These are phyloP conservation scores for Sinocyclocheilus anophthalmus DNA, from an alignment of 2,113 vertebrate genomes.

Conservation along the genomic window DNA sequence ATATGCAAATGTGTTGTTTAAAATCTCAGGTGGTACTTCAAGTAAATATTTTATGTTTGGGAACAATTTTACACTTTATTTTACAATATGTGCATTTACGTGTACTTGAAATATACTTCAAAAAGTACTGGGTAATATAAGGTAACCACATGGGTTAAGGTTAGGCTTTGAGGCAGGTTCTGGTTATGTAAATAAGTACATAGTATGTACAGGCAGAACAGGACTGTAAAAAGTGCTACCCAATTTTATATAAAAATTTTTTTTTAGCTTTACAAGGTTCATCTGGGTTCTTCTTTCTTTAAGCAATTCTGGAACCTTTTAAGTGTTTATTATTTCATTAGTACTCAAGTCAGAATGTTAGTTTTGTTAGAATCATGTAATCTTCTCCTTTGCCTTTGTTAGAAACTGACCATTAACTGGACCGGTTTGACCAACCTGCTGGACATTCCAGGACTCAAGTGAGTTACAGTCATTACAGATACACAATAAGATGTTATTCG, in stretches of 20 bases:
- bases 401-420: slow-evolving; percentile 93
- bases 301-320: neutral
- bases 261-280: neutral
- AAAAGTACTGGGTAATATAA: no score
- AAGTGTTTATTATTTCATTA: slow-evolving; percentile 1
- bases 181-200: neutral
- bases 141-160: no score
- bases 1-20: no score
- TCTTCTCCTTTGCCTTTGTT: slow-evolving; percentile 16
- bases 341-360: neutral
- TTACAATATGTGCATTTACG: no score
- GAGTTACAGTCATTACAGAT: slow-evolving; percentile 57
- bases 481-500: neutral
- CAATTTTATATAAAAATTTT: neutral
- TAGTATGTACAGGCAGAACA: no score
- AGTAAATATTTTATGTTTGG: no score
- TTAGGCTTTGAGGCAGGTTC: neutral
- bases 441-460: slow-evolving; percentile 93
- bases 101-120: no score
- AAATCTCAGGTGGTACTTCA: no score
- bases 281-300: neutral
- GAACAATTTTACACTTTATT: no score
- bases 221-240: neutral
- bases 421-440: slow-evolving; percentile 92
- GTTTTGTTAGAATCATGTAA: neutral